phyloP scores from a whole-genome alignment of 2,797 vertebrate species.

The Morus bassanus region DNA sequence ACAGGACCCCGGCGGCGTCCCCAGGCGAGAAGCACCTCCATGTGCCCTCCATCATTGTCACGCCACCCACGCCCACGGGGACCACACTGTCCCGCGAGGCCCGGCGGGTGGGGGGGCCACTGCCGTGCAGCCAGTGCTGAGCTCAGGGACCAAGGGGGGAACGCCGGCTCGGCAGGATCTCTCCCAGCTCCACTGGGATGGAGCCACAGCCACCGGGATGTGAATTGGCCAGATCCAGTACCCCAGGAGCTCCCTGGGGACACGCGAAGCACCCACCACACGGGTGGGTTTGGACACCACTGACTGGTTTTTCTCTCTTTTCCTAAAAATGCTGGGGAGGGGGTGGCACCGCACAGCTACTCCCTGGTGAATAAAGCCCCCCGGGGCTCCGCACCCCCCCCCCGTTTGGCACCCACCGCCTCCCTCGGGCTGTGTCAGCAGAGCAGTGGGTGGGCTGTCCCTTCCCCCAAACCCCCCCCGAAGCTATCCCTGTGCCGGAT shows the following conservation, averaged over 20 bases:
- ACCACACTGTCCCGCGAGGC: slow-evolving; percentile 36
- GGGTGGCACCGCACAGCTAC: not conserved
- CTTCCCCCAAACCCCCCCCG: no score
- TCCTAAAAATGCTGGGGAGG: not conserved
- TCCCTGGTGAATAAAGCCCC: not conserved
- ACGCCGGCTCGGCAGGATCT: fast-evolving
- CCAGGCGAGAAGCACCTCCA: slow-evolving; percentile 49
- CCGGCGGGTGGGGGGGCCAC: not conserved
- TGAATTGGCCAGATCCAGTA: fast-evolving
- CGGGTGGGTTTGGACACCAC: not conserved
- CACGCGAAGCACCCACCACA: fast-evolving
- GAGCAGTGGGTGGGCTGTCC: not conserved
- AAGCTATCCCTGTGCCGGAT: fast-evolving
- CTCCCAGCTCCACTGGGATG: fast-evolving
- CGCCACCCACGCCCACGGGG: slow-evolving; percentile 75
- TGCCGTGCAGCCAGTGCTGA: not conserved
- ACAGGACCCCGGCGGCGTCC: not conserved
- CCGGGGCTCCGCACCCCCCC: not conserved
- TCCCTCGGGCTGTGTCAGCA: not conserved
- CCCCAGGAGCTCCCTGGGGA: not conserved
- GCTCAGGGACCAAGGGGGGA: not conserved
- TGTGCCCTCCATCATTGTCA: slow-evolving; percentile 80
- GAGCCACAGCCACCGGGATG: fast-evolving
- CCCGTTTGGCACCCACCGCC: not conserved
- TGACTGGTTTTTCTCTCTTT: not conserved